Evolutionary conservation across 2,113 vertebrate genomes (phyloP), one percentile per base, ranked within the genome.

Genomic region (Podarcis muralis): DNA sequence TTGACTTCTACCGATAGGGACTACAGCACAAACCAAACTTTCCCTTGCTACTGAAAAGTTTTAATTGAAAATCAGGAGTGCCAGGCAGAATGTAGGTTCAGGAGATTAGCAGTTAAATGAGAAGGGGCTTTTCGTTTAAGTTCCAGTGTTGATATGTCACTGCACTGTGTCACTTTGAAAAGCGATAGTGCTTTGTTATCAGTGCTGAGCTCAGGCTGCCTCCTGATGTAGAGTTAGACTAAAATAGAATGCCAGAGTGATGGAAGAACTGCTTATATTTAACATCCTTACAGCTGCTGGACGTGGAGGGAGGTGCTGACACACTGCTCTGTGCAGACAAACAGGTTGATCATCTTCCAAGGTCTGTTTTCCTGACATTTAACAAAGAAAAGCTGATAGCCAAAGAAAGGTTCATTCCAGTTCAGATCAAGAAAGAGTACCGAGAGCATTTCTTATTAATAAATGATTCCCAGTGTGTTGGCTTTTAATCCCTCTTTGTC

Each of bases 101-200:
- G 93, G 91, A 96, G 95, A 94, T 96, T 96, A 95, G 93, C 91
- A 92, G 95, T 95, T 96, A 96, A 97, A 97, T 95, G 94, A 96
- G 92, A 97, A 95, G 81, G 90, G 92, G 84, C 89, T 97, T 97
- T 97, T 97, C 74, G 0, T 95, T 97, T 96, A 96, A 95, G 92
- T 96, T 94, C 86, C 78, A 65, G 57, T 92, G 93, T 96, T 96
- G 96, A 96, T 97, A 96, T 97, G 96, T 97, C 96, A 95, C 93
- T 92, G 91, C 90, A 92, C 92, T 83, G 91, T 96, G 96, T 96
- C 95, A 96, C 95, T 96, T 93, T 94, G 95, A 94, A 93, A 97
- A 94, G 95, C 2, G 81, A 96, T 96, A 96, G 92, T 91, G 92
- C 91, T 97, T 95, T 95, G 92, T 96, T 97, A 97, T 97, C 96